These are phyloP conservation scores for Spheniscus humboldti DNA, from an alignment of 2,797 vertebrate species.

Conservation along the genomic window DNA sequence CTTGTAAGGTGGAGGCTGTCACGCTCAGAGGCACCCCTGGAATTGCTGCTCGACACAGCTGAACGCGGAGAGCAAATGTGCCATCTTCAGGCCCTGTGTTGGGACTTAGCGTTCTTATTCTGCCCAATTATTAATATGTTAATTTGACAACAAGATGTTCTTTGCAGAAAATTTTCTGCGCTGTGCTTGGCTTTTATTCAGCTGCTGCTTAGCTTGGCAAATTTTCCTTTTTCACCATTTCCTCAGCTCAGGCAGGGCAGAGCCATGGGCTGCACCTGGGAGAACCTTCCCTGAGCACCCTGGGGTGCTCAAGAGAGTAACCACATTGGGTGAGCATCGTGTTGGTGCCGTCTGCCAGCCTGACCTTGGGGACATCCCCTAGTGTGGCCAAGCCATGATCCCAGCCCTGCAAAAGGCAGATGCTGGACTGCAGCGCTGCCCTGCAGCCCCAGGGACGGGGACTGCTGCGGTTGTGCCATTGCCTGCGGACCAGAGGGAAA, in stretches of 20 bases:
- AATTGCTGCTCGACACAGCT: background rate
- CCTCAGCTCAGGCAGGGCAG: accelerated
- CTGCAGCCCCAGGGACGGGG: background rate
- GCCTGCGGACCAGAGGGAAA: background rate
- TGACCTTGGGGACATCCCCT: background rate
- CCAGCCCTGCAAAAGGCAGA: background rate
- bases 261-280: background rate
- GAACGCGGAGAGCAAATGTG: background rate
- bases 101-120: background rate
- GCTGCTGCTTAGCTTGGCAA: background rate
- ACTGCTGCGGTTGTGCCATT: accelerated
- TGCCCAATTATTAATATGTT: slow-evolving; percentile 53
- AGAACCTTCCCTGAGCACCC: background rate
- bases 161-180: accelerated
- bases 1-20: background rate
- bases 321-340: accelerated
- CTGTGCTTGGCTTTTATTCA: background rate
- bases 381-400: accelerated
- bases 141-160: slow-evolving; percentile 9
- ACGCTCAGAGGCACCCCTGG: background rate
- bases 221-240: background rate
- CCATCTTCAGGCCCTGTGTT: background rate
- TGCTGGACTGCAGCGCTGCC: background rate
- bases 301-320: accelerated
- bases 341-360: background rate